Evolutionary conservation across 2,888 invertebrate genomes (phyloP).

Genomic region (Mystacides longicornis): DNA sequence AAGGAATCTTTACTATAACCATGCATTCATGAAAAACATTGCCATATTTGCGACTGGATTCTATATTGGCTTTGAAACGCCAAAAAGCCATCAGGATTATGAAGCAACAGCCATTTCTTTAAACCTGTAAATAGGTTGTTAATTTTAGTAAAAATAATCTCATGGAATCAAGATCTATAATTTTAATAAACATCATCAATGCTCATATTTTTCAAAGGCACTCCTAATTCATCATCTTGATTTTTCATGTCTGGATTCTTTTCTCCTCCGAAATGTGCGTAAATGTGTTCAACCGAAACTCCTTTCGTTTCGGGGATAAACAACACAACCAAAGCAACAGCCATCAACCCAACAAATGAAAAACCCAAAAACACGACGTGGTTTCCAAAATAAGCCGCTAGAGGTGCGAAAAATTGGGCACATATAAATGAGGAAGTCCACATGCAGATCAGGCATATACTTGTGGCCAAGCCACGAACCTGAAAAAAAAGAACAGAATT

Average conservation of each 20-base stretch:
- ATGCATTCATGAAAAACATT: too few relatives aligned
- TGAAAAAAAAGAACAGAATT: conserved; percentile 27
- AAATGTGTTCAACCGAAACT: conserved; percentile 36
- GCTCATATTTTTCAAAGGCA: background rate
- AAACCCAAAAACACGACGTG: conserved; percentile 36
- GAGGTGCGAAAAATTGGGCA: conserved; percentile 12
- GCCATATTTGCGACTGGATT: too few relatives aligned
- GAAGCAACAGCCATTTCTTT: too few relatives aligned
- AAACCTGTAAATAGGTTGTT: too few relatives aligned
- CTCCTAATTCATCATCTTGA: background rate
- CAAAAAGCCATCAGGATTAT: too few relatives aligned
- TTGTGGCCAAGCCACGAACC: conserved; percentile 37
- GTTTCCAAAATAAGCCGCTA: conserved; percentile 30
- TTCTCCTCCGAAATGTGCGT: conserved; percentile 20
- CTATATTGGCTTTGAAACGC: too few relatives aligned
- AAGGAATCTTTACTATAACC: too few relatives aligned
- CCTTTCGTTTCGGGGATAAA: conserved; percentile 41
- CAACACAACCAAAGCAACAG: conserved; percentile 32
- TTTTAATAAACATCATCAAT: background rate
- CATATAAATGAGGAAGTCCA: conserved; percentile 35
- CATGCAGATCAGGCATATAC: conserved; percentile 35
- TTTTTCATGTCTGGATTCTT: background rate
- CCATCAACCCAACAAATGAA: conserved; percentile 33
- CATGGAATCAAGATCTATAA: too few relatives aligned
- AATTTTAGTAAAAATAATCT: too few relatives aligned